Evolutionary conservation across 2,797 vertebrate species (phyloP), one percentile per base, ranked within the genome.

Genomic region (Emydoidea blandingii): DNA sequence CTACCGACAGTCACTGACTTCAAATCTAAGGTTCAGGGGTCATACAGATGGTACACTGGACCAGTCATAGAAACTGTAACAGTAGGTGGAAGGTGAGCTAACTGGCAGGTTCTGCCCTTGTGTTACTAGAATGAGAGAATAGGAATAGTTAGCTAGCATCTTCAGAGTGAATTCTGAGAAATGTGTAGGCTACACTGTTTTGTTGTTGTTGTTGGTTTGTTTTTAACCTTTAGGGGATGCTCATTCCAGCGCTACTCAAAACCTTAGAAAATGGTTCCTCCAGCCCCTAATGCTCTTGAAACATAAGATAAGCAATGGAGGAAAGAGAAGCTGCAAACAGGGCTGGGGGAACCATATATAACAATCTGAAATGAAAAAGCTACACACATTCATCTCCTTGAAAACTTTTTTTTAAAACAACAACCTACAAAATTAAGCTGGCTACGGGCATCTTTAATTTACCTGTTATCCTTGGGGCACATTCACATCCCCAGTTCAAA

Each of bases 401-500:
- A 79, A 79, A 87, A n/a, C 19, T 31, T 14, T 25, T 86, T 41
- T 87, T 25, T 15, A 3, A 4, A 53, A 54, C 6, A 25, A 80
- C 29, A 34, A 84, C 54, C 29, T 25, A 47, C 9, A 41, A 90
- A 88, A 79, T 9, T 81, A 89, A 87, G 68, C 34, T 83, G 56
- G 79, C 25, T 31, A 56, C 52, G 16, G 94, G 72, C n/a, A n/a
- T 31, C 21, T 72, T 23, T n/a, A 15, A 6, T 2, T 52, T 81
- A 37, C n/a, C 8, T 9, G n/a, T n/a, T 18, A n/a, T 4, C n/a
- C 37, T 44, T 47, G 50, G 81, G 62, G 23, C 12, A 54, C 1
- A 19, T 12, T 19, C 29, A 8, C 0, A 1, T 37, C 10, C 50
- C 62, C 44, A 54, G 0, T 11, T 74, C 21, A n/a, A 72, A 49